These are phyloP conservation scores for Drosophila cyrtoloma DNA, from an alignment of 2,888 invertebrate genomes.

Conservation along the genomic window DNA sequence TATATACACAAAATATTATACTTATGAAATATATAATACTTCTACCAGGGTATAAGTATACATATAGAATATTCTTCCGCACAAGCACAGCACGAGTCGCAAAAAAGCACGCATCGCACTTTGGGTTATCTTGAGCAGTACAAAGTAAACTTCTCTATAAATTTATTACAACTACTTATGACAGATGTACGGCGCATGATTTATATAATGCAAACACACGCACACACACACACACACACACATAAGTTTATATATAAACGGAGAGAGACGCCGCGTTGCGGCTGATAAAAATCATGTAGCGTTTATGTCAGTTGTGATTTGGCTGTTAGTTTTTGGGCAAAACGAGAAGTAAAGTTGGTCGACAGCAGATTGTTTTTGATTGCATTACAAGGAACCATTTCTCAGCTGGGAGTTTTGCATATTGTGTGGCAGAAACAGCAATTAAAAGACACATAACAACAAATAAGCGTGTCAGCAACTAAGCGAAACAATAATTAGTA, in stretches of 20 bases:
- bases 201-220: constrained; percentile 44
- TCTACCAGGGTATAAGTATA: neutral
- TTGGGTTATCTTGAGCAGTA: constrained; percentile 44
- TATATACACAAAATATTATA: neutral
- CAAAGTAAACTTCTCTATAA: constrained; percentile 47
- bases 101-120: constrained; percentile 19
- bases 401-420: constrained; percentile 61
- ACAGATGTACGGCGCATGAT: constrained; percentile 68
- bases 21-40: neutral
- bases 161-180: constrained; percentile 55
- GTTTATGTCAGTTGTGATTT: constrained; percentile 38
- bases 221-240: constrained; percentile 7
- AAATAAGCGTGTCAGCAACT: constrained; percentile 78
- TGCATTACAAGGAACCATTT: constrained; percentile 75
- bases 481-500: constrained; percentile 82
- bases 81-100: neutral
- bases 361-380: constrained; percentile 28
- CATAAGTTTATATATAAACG: constrained; percentile 2
- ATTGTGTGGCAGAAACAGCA: constrained; percentile 71
- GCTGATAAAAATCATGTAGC: constrained; percentile 74
- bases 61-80: neutral
- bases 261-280: constrained; percentile 57
- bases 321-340: constrained; percentile 30
- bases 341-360: constrained; percentile 5
- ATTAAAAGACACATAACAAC: constrained; percentile 82